Percentiles rank a stretch among this genome's conserved stretches.
phyloP scores from a whole-genome alignment of 2,113 vertebrate genomes.

The Natator depressus region DNA sequence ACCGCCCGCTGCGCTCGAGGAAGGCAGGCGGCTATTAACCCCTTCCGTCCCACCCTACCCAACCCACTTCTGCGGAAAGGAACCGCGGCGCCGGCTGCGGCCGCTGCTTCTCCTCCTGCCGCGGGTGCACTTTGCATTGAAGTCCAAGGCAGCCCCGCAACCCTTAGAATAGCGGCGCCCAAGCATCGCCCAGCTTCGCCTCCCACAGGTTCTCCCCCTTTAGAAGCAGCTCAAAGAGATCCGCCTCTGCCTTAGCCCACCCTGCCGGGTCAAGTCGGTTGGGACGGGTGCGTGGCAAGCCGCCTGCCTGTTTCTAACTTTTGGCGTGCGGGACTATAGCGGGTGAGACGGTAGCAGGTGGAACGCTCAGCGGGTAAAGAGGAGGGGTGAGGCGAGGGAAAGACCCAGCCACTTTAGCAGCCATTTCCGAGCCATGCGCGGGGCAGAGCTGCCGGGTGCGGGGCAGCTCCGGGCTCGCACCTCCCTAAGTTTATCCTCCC shows the following conservation, averaged over 20 bases:
- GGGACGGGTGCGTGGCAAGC: not conserved
- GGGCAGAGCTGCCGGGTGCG: accelerated
- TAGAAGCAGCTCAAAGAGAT: not conserved
- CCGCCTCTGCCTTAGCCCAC: not conserved
- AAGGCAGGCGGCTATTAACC: not conserved
- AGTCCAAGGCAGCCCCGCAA: constrained; percentile 7
- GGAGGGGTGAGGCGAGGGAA: not conserved
- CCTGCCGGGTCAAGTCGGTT: too few species aligned
- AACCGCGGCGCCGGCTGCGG: not conserved
- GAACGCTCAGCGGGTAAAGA: not conserved
- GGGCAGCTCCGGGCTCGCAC: accelerated
- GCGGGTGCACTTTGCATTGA: accelerated
- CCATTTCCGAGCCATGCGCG: not conserved
- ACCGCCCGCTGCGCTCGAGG: not conserved
- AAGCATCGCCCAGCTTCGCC: accelerated
- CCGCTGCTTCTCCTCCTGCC: not conserved
- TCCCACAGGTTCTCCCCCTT: not conserved
- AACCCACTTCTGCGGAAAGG: not conserved
- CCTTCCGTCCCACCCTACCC: not conserved
- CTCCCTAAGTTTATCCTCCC: not conserved
- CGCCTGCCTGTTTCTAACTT: not conserved
- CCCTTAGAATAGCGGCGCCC: constrained; percentile 28
- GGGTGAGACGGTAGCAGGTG: constrained; percentile 53
- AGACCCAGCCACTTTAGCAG: constrained; percentile 13
- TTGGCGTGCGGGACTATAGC: constrained; percentile 9